Conservation (phyloP, 2,113 vertebrate species). For the Aviceda subcristata region DNA sequence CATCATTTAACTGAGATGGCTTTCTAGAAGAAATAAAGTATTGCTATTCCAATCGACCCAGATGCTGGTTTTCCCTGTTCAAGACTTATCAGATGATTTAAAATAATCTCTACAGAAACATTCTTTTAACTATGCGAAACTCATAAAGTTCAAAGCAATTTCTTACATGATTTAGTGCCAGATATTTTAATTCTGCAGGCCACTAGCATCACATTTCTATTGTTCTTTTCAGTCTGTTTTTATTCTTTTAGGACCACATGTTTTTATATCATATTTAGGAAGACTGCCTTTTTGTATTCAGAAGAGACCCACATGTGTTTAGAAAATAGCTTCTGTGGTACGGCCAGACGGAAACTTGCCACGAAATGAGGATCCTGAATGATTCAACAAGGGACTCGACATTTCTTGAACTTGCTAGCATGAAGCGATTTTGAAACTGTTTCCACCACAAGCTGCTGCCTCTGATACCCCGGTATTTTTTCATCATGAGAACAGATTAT, state of each 20-base stretch:
- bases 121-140: background rate
- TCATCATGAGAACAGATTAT: background rate
- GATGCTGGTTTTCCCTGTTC: background rate
- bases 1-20: background rate
- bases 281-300: background rate
- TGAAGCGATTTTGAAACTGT: background rate
- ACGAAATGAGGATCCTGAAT: background rate
- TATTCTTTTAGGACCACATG: accelerated
- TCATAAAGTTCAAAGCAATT: background rate
- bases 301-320: background rate
- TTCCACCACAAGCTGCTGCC: background rate
- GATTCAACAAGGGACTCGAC: background rate
- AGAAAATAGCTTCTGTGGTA: background rate
- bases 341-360: background rate
- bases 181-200: background rate
- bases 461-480: background rate
- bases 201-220: background rate
- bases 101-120: background rate
- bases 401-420: background rate
- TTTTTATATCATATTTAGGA: background rate
- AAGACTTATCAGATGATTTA: background rate
- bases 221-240: background rate
- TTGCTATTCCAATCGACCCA: background rate
- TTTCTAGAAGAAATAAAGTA: background rate
- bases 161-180: background rate